A percentile compares a stretch with the other conserved stretches of the same genome.
phyloP scores from a whole-genome alignment of 92 coral and sea anemone species.

The Phenganax subtilis region DNA sequence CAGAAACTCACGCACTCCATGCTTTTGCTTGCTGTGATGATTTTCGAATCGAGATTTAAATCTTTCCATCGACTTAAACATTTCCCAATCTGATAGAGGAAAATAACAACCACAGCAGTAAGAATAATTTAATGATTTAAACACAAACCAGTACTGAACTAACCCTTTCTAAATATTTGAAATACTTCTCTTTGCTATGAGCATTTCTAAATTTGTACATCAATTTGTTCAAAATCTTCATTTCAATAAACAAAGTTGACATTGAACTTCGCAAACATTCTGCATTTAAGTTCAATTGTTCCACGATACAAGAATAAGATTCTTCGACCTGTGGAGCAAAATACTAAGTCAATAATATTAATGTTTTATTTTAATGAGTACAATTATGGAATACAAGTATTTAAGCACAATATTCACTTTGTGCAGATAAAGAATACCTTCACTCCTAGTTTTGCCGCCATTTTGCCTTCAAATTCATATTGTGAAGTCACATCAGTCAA shows the following conservation, averaged over 20 bases:
- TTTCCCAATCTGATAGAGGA: slow-evolving; percentile 5
- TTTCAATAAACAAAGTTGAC: slow-evolving; percentile 58
- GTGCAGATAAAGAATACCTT: background rate
- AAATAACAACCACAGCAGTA: background rate
- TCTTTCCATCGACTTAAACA: slow-evolving; percentile 18
- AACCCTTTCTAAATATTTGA: slow-evolving; percentile 72
- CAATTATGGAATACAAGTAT: too few relatives aligned
- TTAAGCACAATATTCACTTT: too few relatives aligned
- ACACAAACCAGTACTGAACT: background rate
- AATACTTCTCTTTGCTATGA: slow-evolving; percentile 75
- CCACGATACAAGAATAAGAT: background rate
- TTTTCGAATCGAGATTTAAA: slow-evolving; percentile 1
- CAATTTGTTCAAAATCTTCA: slow-evolving; percentile 53
- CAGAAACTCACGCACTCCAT: background rate
- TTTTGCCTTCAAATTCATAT: background rate
- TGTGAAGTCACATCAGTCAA: background rate
- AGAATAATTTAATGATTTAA: background rate
- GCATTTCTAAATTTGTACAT: slow-evolving; percentile 76
- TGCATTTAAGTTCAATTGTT: background rate
- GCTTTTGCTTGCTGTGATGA: background rate
- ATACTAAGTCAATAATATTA: background rate
- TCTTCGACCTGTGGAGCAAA: background rate
- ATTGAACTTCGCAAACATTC: slow-evolving; percentile 10
- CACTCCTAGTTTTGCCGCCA: slow-evolving; percentile 3
- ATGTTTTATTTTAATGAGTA: too few relatives aligned